Evolutionary conservation across 2,113 vertebrate genomes (phyloP), one percentile per base, ranked within the genome.

Genomic region (Machaerirhynchus nigripectus): DNA sequence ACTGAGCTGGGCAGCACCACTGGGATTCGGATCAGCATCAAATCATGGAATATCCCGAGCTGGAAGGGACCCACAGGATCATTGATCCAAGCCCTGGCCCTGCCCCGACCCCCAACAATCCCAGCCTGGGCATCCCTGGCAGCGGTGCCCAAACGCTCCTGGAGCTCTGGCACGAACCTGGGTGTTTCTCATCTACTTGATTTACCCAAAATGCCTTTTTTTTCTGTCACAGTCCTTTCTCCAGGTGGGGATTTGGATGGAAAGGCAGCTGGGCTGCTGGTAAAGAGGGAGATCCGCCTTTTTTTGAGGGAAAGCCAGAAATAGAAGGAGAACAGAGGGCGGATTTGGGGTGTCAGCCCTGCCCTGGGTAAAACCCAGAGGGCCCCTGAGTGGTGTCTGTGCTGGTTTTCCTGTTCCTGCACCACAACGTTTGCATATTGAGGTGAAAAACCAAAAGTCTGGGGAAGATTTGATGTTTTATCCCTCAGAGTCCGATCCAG

Each of bases 71-170:
- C 42, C 42, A 15, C 42, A 49, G 70, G 60, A 18, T 50, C n/a
- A 17, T 10, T 4, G 31, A 65, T 26, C 50, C 52, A 2, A 21
- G 0, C 7, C 40, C 23, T 23, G 39, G 28, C 23, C n/a, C 50
- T 47, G 50, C 70, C 0, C 52, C 49, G 24, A 40, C 19, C 24
- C 24, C 20, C 35, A 24, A 18, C n/a, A 4, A 76, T 44, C 31
- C 61, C 71, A 69, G 0, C 26, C 40, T 44, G 53, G 5, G 27
- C 57, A 39, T 8, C 31, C 63, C 53, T 57, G 70, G 50, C 0
- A 56, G 23, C 3, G 1, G 0, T 27, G 31, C 1, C 83, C 52
- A 11, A 57, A 42, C 0, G 0, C 21, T 59, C 28, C 69, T 40
- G 69, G 49, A 33, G 70, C 69, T 49, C 59, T 53, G 50, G 15